phyloP scores from a whole-genome alignment of 2,113 vertebrate genomes.

The Alexandromys fortis region DNA sequence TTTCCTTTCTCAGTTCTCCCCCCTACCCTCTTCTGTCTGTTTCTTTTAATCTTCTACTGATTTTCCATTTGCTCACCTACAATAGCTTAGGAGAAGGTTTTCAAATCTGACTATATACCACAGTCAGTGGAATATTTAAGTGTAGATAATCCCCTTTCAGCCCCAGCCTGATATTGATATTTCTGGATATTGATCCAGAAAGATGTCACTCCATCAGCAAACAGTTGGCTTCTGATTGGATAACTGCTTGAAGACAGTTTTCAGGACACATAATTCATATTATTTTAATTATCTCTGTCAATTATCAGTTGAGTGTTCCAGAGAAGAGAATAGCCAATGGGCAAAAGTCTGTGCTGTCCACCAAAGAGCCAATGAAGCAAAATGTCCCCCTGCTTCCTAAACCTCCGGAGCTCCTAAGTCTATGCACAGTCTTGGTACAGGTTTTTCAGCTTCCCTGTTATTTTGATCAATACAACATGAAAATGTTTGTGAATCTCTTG shows the following conservation, averaged over 20 bases:
- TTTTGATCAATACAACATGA: not conserved
- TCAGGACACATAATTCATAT: not conserved
- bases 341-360: not conserved
- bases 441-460: not conserved
- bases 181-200: not conserved
- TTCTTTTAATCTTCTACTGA: not conserved
- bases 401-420: not conserved
- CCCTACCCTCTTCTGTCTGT: not conserved
- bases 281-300: not conserved
- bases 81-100: not conserved
- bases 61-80: not conserved
- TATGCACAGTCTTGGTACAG: not conserved
- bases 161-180: not conserved
- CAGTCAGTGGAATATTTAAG: not conserved
- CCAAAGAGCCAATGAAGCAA: not conserved
- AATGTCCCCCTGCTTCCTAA: not conserved
- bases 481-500: not conserved
- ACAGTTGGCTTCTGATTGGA: not conserved
- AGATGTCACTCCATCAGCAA: not conserved
- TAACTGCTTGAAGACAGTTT: not conserved
- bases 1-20: not conserved
- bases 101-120: not conserved
- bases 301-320: not conserved
- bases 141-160: not conserved
- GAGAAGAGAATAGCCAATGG: not conserved